These are phyloP conservation scores for Esox niger DNA, from an alignment of 2,113 vertebrate genomes.

Conservation along the genomic window DNA sequence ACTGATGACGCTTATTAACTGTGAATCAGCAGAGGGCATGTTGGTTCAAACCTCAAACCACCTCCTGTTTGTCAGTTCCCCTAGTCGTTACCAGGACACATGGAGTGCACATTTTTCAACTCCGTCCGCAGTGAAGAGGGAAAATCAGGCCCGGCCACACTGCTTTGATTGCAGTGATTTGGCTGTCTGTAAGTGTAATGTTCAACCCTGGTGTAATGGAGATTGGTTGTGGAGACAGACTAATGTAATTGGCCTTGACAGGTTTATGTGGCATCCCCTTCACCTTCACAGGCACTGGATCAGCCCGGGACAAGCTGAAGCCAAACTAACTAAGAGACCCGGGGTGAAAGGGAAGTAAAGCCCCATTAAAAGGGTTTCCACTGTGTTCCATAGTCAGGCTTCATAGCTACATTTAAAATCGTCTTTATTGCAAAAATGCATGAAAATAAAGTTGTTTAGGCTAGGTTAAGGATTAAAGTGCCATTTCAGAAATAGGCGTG, in stretches of 20 bases:
- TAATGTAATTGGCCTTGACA: not conserved
- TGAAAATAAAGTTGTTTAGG: no score
- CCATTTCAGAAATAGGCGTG: no score
- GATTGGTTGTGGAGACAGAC: not conserved
- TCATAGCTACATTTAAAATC: no score
- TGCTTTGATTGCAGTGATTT: not conserved
- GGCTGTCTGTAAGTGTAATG: not conserved
- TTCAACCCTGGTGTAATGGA: no score
- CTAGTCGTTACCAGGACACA: constrained; percentile 21
- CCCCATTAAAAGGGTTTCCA: constrained; percentile 5
- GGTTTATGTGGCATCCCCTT: constrained; percentile 4
- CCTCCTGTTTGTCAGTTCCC: constrained; percentile 51
- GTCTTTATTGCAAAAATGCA: no score
- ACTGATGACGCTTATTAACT: not conserved
- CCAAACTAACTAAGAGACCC: constrained; percentile 7
- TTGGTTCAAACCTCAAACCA: constrained; percentile 52
- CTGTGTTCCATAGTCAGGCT: no score
- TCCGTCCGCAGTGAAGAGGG: not conserved
- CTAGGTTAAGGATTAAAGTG: no score
- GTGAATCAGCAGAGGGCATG: constrained; percentile 55
- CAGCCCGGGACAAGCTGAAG: constrained; percentile 11
- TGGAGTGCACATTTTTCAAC: constrained; percentile 8
- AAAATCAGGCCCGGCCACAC: not conserved
- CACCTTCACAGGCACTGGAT: constrained; percentile 21
- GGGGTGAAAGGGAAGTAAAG: not conserved